These are phyloP conservation scores for Anableps anableps DNA, from an alignment of 2,797 vertebrate species.

Conservation along the genomic window DNA sequence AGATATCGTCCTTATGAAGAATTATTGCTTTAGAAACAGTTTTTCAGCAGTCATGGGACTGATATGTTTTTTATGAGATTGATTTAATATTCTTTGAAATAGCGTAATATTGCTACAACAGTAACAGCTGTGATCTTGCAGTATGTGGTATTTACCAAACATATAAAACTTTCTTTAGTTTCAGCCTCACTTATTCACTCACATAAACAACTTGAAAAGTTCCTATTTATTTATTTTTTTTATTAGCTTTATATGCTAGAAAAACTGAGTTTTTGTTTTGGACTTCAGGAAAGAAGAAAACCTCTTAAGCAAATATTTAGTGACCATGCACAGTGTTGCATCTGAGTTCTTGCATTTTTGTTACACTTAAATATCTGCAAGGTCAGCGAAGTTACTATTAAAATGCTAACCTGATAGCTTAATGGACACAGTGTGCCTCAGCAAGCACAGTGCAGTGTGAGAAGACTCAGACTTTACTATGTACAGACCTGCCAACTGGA, in stretches of 20 bases:
- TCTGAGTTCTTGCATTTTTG: not conserved
- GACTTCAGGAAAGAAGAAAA: not conserved
- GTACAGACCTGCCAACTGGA: slow-evolving; percentile 18
- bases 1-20: too few relatives aligned
- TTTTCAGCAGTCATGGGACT: too few relatives aligned
- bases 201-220: too few relatives aligned
- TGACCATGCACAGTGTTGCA: not conserved
- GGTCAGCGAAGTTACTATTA: not conserved
- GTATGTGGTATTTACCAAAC: too few relatives aligned
- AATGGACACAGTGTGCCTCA: slow-evolving; percentile 19
- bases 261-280: not conserved
- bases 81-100: too few relatives aligned
- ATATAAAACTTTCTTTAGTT: too few relatives aligned
- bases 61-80: too few relatives aligned
- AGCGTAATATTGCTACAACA: too few relatives aligned
- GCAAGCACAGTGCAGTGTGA: slow-evolving; percentile 9
- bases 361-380: not conserved
- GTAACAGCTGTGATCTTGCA: too few relatives aligned
- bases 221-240: too few relatives aligned
- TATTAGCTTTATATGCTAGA: not conserved
- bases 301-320: not conserved
- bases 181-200: too few relatives aligned
- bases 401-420: slow-evolving; percentile 12
- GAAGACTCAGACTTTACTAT: slow-evolving; percentile 11
- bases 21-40: too few relatives aligned